Evolutionary conservation across 2,113 vertebrate species (phyloP).

Genomic region (Cheilinus undulatus): DNA sequence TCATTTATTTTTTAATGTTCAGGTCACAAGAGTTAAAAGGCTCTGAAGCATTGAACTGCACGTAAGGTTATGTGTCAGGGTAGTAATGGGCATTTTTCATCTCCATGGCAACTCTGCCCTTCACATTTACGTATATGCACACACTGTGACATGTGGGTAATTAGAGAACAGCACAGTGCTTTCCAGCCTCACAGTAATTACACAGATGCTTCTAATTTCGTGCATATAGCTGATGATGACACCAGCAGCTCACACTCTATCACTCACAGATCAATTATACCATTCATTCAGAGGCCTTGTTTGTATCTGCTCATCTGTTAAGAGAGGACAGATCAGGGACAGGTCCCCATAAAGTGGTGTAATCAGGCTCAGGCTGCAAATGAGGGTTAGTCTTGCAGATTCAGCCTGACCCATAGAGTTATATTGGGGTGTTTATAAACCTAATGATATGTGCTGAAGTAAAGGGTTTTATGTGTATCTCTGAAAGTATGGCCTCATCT

Average conservation of each 20-base stretch:
- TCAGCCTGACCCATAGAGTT: slow-evolving; percentile 1
- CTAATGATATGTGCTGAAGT: too few species aligned
- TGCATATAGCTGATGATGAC: slow-evolving; percentile 17
- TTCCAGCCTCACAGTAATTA: slow-evolving; percentile 29
- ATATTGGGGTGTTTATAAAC: too few species aligned
- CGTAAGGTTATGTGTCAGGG: slow-evolving; percentile 4
- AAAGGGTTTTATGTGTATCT: too few species aligned
- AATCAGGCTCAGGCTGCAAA: slow-evolving; percentile 28
- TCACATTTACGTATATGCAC: background rate
- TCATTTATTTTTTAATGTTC: background rate
- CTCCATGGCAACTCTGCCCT: background rate
- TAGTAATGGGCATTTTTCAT: slow-evolving; percentile 17
- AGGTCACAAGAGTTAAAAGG: background rate
- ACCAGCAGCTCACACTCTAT: slow-evolving; percentile 3
- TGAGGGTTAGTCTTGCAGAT: slow-evolving; percentile 9
- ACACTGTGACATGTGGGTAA: slow-evolving; percentile 12
- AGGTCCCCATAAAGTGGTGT: background rate
- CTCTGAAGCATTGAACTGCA: background rate
- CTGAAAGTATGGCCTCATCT: too few species aligned
- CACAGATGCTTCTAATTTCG: slow-evolving; percentile 16
- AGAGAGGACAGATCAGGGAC: slow-evolving; percentile 20
- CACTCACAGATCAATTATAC: slow-evolving; percentile 43
- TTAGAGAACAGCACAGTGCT: slow-evolving; percentile 16
- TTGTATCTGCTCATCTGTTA: slow-evolving; percentile 15
- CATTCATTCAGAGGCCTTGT: slow-evolving; percentile 12